Evolutionary conservation across 2,113 vertebrate species (phyloP).

Genomic region (Myiozetetes cayanensis): DNA sequence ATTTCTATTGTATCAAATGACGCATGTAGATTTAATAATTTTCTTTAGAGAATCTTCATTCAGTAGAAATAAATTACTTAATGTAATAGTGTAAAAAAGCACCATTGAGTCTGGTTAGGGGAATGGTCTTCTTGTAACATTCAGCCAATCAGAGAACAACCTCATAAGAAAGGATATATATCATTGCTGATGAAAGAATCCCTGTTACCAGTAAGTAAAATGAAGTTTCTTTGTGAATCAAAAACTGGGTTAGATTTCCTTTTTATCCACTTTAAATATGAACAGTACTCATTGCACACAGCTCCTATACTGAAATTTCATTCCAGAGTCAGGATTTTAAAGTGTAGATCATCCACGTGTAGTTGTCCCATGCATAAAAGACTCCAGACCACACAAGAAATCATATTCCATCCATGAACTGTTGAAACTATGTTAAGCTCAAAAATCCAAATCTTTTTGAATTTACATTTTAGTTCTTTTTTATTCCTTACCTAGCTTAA

Average conservation of each 20-base stretch:
- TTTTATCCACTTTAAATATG: neutral
- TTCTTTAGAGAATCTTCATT: slow-evolving; percentile 14
- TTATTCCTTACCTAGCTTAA: neutral
- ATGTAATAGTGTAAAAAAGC: neutral
- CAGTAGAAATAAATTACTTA: slow-evolving; percentile 17
- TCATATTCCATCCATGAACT: neutral
- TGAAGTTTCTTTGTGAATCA: neutral
- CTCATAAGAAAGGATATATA: neutral
- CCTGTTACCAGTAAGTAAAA: neutral
- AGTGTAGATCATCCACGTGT: neutral
- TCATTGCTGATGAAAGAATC: neutral
- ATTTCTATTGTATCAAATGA: slow-evolving; percentile 37
- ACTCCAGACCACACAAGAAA: neutral
- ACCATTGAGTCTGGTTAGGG: neutral
- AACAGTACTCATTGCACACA: neutral
- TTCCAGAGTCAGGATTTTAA: neutral
- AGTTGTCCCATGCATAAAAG: neutral
- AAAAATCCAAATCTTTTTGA: neutral
- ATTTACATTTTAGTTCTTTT: neutral
- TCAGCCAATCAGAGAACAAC: neutral
- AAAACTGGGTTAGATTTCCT: neutral
- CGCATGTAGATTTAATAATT: slow-evolving; percentile 44
- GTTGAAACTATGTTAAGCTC: neutral
- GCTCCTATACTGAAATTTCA: neutral
- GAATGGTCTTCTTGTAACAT: neutral